These are phyloP conservation scores for Pelagia noctiluca DNA, from an alignment of 30 jellyfish, hydroid and myxozoan genomes.

Conservation along the genomic window DNA sequence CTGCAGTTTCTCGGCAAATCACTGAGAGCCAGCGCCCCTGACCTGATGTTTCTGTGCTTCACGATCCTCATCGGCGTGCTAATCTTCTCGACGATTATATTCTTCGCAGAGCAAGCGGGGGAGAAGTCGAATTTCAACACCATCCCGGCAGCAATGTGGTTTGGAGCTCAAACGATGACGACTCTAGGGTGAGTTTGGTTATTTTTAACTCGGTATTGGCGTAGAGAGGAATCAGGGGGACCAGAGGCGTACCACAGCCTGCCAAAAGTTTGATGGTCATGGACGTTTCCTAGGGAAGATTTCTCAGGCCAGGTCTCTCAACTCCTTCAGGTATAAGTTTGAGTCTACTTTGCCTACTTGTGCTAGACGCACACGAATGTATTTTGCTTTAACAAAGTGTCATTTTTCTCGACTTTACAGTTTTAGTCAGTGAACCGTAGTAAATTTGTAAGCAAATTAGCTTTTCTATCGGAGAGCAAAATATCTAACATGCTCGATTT, in stretches of 20 bases:
- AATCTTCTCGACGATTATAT: conserved; percentile 69
- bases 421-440: too few species aligned
- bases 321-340: background rate
- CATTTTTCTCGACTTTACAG: too few species aligned
- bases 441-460: too few species aligned
- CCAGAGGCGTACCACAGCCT: background rate
- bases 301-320: background rate
- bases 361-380: background rate
- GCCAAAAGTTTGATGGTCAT: background rate
- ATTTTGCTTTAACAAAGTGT: too few species aligned
- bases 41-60: conserved; percentile 67
- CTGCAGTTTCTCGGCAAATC: conserved; percentile 68
- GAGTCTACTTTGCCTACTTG: background rate
- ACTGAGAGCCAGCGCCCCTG: conserved; percentile 84
- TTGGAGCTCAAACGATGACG: conserved; percentile 86
- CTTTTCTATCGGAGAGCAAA: too few species aligned
- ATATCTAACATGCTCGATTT: too few species aligned
- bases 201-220: background rate
- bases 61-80: conserved; percentile 74
- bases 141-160: conserved; percentile 90
- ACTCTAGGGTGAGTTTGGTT: conserved; percentile 75
- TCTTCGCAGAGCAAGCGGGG: conserved; percentile 63
- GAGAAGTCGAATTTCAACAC: conserved; percentile 49
- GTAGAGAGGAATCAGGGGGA: too few species aligned
- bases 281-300: background rate